Evolutionary conservation across 2,113 vertebrate genomes (phyloP), one percentile per base, ranked within the genome.

Genomic region (Gymnorhina tibicen): DNA sequence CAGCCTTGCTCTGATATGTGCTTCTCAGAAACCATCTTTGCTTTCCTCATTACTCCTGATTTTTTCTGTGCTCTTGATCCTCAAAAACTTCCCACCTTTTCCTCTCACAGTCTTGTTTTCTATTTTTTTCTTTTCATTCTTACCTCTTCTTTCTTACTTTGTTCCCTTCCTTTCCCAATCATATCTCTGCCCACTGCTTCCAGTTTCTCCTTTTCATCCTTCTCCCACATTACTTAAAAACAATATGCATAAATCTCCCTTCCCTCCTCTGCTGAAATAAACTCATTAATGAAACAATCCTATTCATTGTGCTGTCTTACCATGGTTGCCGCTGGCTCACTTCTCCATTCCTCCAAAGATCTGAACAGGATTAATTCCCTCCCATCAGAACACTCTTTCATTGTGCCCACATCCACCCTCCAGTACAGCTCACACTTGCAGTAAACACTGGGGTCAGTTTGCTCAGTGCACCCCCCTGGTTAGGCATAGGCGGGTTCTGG

Each of bases 251-350:
- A 35, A 49, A 60, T n/a, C 30, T 76, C 23, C 20, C 42, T 81
- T 52, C 44, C 33, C 81, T 81, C n/a, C 33, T 72, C 27, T 84
- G 49, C 41, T 66, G 59, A 73, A 88, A 77, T 55, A 67, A 74
- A 67, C 30, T 42, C 19, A 63, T 56, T 50, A 42, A 53, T 55
- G 24, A 88, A 76, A 70, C 9, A 50, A 39, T 53, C 30, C 23
- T 42, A 32, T 58, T 70, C 4, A 16, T 22, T 37, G 32, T 26
- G 30, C 18, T 64, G 1, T 28, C 37, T 85, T 27, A 33, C 13
- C 0, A 0, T 14, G 37, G 44, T 4, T 67, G 39, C 53, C 8
- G 16, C 44, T 83, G 23, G n/a, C 39, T 72, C 0, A 1, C 13
- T 32, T 46, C 30, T 41, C 44, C 22, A 18, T 37, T 76, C 27